A percentile compares a stretch with the other conserved stretches of the same genome.
Evolutionary conservation across 1,140 invertebrate species (phyloP).

Genomic region (Drosophila elegans): DNA sequence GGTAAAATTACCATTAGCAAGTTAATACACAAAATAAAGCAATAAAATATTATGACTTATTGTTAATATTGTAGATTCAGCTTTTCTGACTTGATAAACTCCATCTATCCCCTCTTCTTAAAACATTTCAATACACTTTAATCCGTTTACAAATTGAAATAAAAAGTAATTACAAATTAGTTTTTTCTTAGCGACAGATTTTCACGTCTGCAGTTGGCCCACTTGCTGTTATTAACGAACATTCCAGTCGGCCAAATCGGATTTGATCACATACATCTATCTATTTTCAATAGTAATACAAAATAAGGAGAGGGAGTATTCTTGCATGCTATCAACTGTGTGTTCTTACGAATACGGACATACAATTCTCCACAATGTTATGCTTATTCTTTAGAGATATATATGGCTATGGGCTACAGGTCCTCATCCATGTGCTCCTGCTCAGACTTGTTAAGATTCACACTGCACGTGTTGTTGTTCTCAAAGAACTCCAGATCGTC

Average conservation of each 20-base stretch:
- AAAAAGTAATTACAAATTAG: background rate
- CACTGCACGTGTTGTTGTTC: slow-evolving; percentile 81
- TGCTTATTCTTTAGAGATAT: slow-evolving; percentile 25
- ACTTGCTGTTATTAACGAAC: background rate
- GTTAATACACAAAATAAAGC: background rate
- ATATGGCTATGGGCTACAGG: slow-evolving; percentile 59
- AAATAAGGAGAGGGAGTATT: slow-evolving; percentile 42
- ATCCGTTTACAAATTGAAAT: background rate
- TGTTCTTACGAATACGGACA: slow-evolving; percentile 27
- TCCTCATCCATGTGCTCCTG: slow-evolving; percentile 79
- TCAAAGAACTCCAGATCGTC: slow-evolving; percentile 75
- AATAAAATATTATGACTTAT: background rate
- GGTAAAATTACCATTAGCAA: background rate
- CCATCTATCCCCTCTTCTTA: background rate
- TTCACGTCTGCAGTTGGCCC: background rate
- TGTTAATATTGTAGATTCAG: background rate
- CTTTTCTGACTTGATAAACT: background rate
- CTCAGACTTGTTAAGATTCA: slow-evolving; percentile 82
- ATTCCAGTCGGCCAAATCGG: background rate
- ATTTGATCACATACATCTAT: slow-evolving; percentile 44
- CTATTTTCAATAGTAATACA: slow-evolving; percentile 52
- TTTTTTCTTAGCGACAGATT: background rate
- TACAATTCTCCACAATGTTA: slow-evolving; percentile 38
- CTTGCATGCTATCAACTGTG: slow-evolving; percentile 29
- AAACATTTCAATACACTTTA: background rate